phyloP scores from a whole-genome alignment of 2,888 invertebrate species.

The Tachina grossa region DNA sequence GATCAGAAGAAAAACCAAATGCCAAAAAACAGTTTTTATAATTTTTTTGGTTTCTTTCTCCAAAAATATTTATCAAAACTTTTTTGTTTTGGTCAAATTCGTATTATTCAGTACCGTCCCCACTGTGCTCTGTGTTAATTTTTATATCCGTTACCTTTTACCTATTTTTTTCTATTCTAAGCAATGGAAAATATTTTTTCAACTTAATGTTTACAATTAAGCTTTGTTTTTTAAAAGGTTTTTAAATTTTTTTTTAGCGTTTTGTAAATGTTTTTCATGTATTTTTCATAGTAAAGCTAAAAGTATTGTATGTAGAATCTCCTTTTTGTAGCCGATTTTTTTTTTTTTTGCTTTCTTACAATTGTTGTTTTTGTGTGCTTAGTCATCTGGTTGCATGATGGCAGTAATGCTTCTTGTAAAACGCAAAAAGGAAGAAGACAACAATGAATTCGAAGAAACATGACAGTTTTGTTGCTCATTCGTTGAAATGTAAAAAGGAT shows the following conservation, averaged over 20 bases:
- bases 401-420: conserved; percentile 25
- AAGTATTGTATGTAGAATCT: conserved; percentile 6
- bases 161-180: conserved; percentile 5
- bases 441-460: conserved; percentile 60
- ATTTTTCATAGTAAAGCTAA: conserved; percentile 35
- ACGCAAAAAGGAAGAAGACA: conserved; percentile 49
- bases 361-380: conserved; percentile 42
- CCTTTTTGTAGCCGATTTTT: conserved; percentile 16
- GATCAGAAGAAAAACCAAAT: too few relatives aligned
- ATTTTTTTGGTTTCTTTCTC: too few relatives aligned
- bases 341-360: background rate
- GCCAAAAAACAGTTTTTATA: too few relatives aligned
- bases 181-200: conserved; percentile 22
- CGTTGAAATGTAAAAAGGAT: conserved; percentile 29
- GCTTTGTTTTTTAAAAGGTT: conserved; percentile 61
- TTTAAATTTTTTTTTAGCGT: conserved; percentile 45
- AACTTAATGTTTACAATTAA: conserved; percentile 62
- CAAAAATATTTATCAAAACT: too few relatives aligned
- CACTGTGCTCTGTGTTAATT: conserved; percentile 11
- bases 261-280: conserved; percentile 34
- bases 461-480: conserved; percentile 64
- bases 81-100: too few relatives aligned
- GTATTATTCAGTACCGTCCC: background rate
- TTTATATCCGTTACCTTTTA: conserved; percentile 1
- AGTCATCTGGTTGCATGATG: conserved; percentile 52